Evolutionary conservation across 1,140 invertebrate genomes (phyloP).

Genomic region (Lepidotrigona ventralis): DNA sequence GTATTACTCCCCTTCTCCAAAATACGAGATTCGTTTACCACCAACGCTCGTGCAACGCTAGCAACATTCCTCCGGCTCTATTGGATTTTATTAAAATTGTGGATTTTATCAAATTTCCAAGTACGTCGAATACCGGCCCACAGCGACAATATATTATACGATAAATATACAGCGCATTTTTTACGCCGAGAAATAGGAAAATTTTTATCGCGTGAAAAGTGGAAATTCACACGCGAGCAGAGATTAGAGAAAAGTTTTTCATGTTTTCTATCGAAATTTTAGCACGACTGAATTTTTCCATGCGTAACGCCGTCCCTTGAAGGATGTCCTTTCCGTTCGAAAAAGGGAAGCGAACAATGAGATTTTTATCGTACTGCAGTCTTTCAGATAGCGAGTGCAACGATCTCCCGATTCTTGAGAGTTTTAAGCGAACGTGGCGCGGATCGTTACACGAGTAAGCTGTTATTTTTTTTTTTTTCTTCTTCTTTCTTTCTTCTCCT

Average conservation of each 20-base stretch:
- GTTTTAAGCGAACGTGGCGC: not conserved
- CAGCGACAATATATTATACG: conserved; percentile 48
- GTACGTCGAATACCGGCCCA: conserved; percentile 27
- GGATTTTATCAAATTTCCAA: conserved; percentile 15
- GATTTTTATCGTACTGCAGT: conserved; percentile 16
- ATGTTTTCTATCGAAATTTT: conserved; percentile 36
- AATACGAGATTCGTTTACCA: not conserved
- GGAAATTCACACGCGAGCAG: not conserved
- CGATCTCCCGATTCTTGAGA: not conserved
- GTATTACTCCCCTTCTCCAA: not conserved
- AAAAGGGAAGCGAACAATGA: not conserved
- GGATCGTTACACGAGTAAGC: conserved; percentile 1
- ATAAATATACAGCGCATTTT: conserved; percentile 17
- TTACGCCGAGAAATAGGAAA: conserved; percentile 9
- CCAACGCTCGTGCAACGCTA: not conserved
- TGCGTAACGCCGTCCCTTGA: conserved; percentile 50
- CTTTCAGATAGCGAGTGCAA: conserved; percentile 30
- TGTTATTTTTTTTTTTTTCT: not conserved
- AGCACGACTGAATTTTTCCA: conserved; percentile 5
- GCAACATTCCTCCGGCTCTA: not conserved
- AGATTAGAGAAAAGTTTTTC: not conserved
- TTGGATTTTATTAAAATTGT: conserved; percentile 4
- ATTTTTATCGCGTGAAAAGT: not conserved
- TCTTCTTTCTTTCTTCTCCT: too few species aligned
- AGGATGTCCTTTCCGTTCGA: conserved; percentile 50